These are phyloP conservation scores for Piaya cayana DNA, from an alignment of 2,113 vertebrate species.

Conservation along the genomic window DNA sequence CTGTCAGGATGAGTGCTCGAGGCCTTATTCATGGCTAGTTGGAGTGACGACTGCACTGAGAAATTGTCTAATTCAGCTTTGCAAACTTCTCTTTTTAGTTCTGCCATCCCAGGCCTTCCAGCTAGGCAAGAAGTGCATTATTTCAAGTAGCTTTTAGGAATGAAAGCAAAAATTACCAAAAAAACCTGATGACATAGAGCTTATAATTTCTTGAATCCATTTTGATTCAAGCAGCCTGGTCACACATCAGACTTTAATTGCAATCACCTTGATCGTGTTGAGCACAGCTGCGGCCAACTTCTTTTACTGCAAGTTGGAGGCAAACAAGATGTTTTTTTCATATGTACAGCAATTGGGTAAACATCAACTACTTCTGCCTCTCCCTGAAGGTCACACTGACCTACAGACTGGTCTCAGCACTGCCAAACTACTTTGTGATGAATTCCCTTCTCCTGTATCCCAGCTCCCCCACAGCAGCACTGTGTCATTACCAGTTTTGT, in stretches of 20 bases:
- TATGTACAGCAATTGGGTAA: background rate
- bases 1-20: background rate
- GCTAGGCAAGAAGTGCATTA: background rate
- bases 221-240: conserved; percentile 22
- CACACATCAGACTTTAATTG: conserved; percentile 14
- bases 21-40: background rate
- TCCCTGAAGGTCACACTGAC: conserved; percentile 11
- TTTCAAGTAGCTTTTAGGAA: background rate
- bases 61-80: background rate
- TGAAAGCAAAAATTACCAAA: conserved; percentile 14
- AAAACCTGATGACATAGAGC: background rate
- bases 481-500: background rate
- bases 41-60: background rate
- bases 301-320: background rate
- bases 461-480: background rate
- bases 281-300: conserved; percentile 21
- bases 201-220: background rate
- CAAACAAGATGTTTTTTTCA: background rate
- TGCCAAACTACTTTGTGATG: background rate
- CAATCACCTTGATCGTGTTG: background rate
- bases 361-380: background rate
- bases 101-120: background rate
- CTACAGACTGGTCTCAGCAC: background rate
- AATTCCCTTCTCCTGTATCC: background rate
- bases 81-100: background rate